A percentile compares a stretch with the other conserved stretches of the same genome.
Evolutionary conservation across 2,797 vertebrate genomes (phyloP).

Genomic region (Lindbergichthys nudifrons): DNA sequence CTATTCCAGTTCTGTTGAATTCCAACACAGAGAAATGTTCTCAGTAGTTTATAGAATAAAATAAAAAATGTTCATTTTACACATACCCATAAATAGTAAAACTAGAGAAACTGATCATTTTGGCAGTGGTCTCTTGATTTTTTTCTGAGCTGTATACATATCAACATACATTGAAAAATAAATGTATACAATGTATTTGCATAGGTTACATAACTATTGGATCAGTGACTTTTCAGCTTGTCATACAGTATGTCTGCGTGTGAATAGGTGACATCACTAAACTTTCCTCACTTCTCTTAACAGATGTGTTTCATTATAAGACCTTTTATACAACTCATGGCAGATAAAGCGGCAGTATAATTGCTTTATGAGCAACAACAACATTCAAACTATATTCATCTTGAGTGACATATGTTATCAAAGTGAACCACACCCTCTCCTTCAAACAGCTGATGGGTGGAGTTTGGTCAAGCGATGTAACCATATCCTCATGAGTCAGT

Average conservation of each 20-base stretch:
- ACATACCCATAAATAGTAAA: too few relatives aligned
- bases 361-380: background rate
- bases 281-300: background rate
- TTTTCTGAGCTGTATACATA: too few relatives aligned
- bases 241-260: background rate
- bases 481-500: constrained; percentile 7
- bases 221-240: background rate
- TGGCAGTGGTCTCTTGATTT: too few relatives aligned
- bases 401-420: constrained; percentile 22
- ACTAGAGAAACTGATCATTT: too few relatives aligned
- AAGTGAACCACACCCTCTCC: constrained; percentile 28
- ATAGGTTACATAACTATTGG: background rate
- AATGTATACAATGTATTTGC: background rate
- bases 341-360: background rate
- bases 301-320: background rate
- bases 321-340: background rate
- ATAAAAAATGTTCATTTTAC: too few relatives aligned
- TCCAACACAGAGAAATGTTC: too few relatives aligned
- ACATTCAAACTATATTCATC: background rate
- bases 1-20: too few relatives aligned
- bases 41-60: too few relatives aligned
- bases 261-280: background rate
- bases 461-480: constrained; percentile 28
- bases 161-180: too few relatives aligned
- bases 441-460: constrained; percentile 33